phyloP scores from a whole-genome alignment of 2,888 invertebrate species.

The Drosophila recens region DNA sequence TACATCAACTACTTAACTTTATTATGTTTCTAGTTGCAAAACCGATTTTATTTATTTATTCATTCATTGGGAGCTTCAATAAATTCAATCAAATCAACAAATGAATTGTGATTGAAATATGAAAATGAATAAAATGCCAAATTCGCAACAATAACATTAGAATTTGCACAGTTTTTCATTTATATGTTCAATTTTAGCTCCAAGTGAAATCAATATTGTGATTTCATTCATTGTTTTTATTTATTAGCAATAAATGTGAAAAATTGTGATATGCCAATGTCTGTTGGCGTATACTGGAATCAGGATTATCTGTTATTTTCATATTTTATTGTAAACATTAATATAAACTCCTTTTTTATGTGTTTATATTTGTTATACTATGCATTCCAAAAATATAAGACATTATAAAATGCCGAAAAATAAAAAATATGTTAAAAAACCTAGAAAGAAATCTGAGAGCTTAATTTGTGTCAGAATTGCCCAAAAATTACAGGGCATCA shows the following conservation, averaged over 20 bases:
- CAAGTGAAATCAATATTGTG: background rate
- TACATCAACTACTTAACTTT: constrained; percentile 5
- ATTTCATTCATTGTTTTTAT: constrained; percentile 2
- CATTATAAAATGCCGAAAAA: too few relatives aligned
- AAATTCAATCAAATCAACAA: constrained; percentile 17
- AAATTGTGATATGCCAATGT: too few relatives aligned
- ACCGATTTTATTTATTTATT: background rate
- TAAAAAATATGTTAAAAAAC: too few relatives aligned
- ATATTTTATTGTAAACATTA: background rate
- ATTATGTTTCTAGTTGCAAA: background rate
- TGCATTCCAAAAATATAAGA: too few relatives aligned
- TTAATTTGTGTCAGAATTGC: background rate
- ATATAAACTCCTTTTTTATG: background rate
- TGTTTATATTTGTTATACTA: too few relatives aligned
- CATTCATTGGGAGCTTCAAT: background rate
- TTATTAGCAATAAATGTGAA: background rate
- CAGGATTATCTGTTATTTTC: background rate
- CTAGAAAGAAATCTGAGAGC: too few relatives aligned
- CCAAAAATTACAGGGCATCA: background rate
- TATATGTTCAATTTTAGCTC: background rate
- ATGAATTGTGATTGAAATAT: background rate
- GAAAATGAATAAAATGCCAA: constrained; percentile 3
- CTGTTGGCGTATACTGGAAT: too few relatives aligned
- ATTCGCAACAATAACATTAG: background rate
- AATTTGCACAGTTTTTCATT: background rate